phyloP scores from a whole-genome alignment of 2,797 vertebrate species.

The Chelidonichthys spinosus region DNA sequence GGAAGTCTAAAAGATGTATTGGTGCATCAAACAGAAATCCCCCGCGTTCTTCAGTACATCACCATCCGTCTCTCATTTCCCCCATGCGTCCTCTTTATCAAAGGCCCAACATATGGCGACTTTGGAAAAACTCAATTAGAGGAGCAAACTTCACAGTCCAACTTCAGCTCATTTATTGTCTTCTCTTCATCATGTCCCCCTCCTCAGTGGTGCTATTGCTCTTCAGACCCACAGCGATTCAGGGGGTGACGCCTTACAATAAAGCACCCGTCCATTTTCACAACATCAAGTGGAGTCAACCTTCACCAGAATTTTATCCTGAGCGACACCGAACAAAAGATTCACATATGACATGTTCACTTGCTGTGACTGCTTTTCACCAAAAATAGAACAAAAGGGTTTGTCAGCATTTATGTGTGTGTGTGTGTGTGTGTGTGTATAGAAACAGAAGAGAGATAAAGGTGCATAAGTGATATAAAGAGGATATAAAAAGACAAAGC shows the following conservation, averaged over 20 bases:
- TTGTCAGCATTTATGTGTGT: neutral
- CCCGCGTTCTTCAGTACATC: conserved; percentile 9
- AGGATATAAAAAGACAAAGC: conserved; percentile 26
- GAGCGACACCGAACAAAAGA: conserved; percentile 42
- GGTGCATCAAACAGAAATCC: conserved; percentile 13
- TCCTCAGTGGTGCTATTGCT: conserved; percentile 22
- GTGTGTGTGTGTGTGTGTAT: neutral
- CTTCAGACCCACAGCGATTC: conserved; percentile 50
- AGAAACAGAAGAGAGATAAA: conserved; percentile 17
- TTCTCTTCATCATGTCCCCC: conserved; percentile 13
- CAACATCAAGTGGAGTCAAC: conserved; percentile 51
- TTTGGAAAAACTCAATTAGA: conserved; percentile 45
- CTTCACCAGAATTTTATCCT: conserved; percentile 57
- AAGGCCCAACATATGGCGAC: conserved; percentile 24
- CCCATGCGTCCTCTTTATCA: conserved; percentile 17
- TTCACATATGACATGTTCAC: conserved; percentile 35
- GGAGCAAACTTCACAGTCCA: conserved; percentile 20
- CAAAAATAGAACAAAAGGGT: conserved; percentile 46
- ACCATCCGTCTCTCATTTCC: conserved; percentile 32
- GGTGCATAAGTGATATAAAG: conserved; percentile 29
- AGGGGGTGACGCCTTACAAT: conserved; percentile 21
- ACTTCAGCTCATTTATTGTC: conserved; percentile 39
- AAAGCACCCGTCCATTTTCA: conserved; percentile 46
- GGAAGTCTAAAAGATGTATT: conserved; percentile 34
- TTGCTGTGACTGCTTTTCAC: conserved; percentile 31